Base-by-base conservation (phyloP, 2,113 vertebrate genomes). In the Microtus richardsoni region DNA sequence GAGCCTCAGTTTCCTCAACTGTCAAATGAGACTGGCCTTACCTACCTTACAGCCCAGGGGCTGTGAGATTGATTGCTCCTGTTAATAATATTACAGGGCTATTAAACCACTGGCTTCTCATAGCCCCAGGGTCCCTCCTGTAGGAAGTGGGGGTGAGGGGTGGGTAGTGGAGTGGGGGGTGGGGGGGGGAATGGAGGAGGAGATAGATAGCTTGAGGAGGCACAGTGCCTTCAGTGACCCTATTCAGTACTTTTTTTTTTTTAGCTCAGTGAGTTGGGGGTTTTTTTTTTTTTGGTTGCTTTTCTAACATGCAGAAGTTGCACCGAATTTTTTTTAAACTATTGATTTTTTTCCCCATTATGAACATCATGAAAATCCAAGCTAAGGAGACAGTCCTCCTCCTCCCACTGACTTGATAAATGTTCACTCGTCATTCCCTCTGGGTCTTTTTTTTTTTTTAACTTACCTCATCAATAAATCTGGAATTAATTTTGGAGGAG, bases 401-500 rank as follows among this genome's bases (percentile, higher is more conserved):
- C 80, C 62, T 94, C 47, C 9, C 17, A 47, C 28, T 70, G 47
- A 70, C 82, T 84, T 94, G 73, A 87, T 90, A 49, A 82, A 71
- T 47, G 60, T 33, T 84, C 21, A 22, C 64, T 85, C 62, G 28
- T 24, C 7, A 70, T 88, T 93, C 89, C 75, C 80, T 80, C 74
- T 74, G 64, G 39, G 16, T 77, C 21, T 14, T 77, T 79, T 77
- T 5, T n/a, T 54, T 78, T 41, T 60, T 39, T 74, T 58, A 64
- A 64, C 39, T 82, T 89, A 78, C 44, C 41, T 94, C 64, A 85
- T 96, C 41, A 54, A 80, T 96, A 94, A 64, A 91, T 91, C 91
- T 97, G 52, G 71, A 95, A 93, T 91, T 96, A 60, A 94, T 91
- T 91, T 92, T 88, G 22, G 47, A 75, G 33, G 90, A 89, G 41